A percentile compares a stretch with the other conserved stretches of the same genome.
Evolutionary conservation across 2,797 vertebrate species (phyloP).

Genomic region (Liasis olivaceus): DNA sequence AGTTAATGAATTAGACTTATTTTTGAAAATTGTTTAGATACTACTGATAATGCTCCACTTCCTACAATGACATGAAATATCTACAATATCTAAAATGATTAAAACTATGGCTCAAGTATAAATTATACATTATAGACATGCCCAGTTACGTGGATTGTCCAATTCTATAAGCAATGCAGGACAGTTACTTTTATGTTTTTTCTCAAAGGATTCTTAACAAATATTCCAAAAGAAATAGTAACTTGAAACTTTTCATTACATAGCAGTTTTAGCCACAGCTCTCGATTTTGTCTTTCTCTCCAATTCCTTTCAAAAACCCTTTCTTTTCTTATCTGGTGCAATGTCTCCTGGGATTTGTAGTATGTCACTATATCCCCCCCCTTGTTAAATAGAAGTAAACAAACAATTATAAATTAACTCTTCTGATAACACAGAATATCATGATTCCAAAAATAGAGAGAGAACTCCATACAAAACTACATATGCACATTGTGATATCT

Average conservation of each 20-base stretch:
- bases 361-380: not conserved
- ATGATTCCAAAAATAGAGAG: not conserved
- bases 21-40: not conserved
- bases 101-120: not conserved
- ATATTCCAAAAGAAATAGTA: not conserved
- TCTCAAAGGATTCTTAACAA: not conserved
- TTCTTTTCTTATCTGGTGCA: not conserved
- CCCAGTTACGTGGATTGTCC: not conserved
- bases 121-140: not conserved
- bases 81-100: not conserved
- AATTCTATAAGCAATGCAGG: not conserved
- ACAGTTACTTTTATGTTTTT: not conserved
- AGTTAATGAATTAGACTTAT: slow-evolving; percentile 23
- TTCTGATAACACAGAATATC: not conserved
- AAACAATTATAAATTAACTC: not conserved
- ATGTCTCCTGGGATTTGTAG: not conserved
- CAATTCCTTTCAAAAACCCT: not conserved
- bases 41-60: not conserved
- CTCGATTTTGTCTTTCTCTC: not conserved
- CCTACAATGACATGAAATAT: not conserved
- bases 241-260: not conserved
- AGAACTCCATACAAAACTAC: not conserved
- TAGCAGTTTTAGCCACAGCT: not conserved
- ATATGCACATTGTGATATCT: not conserved
- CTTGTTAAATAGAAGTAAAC: not conserved